Percentiles rank a stretch among this genome's conserved stretches.
Conservation (phyloP, 2,888 invertebrate genomes). For the Drosophila silvestris region DNA sequence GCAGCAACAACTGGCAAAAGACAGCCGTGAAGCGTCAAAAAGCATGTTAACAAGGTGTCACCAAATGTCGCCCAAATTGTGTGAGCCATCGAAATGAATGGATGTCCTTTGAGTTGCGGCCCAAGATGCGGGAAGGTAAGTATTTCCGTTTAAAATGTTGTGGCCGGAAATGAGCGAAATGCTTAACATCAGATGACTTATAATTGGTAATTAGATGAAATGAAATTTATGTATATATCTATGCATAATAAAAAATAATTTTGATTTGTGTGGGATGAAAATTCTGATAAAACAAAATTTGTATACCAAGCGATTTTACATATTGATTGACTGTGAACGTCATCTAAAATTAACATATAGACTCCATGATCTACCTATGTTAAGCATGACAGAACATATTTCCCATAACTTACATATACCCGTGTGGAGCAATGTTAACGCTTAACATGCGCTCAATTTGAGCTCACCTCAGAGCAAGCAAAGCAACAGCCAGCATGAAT, state of each 20-base stretch:
- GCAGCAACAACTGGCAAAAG: conserved; percentile 16
- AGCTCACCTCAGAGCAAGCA: conserved; percentile 14
- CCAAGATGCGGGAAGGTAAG: conserved; percentile 20
- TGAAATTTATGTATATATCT: background rate
- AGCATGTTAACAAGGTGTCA: conserved; percentile 74
- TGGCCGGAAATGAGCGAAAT: conserved; percentile 43
- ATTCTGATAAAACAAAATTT: background rate
- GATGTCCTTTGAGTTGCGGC: conserved; percentile 4
- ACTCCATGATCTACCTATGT: conserved; percentile 11
- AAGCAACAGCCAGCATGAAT: conserved; percentile 30
- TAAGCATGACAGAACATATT: background rate
- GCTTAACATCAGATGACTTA: conserved; percentile 5
- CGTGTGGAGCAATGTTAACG: conserved; percentile 16
- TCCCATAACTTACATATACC: background rate
- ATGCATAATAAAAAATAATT: background rate
- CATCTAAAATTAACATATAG: background rate
- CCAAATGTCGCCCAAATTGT: conserved; percentile 48
- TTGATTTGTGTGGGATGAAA: background rate
- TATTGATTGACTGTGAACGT: background rate
- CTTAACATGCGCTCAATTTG: conserved; percentile 9
- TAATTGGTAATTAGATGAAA: conserved; percentile 11
- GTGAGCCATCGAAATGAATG: conserved; percentile 8
- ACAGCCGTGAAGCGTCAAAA: conserved; percentile 53
- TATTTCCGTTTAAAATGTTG: conserved; percentile 42
- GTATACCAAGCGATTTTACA: background rate